phyloP scores from a whole-genome alignment of 1,140 invertebrate species.

The Euura saliciscinereae region DNA sequence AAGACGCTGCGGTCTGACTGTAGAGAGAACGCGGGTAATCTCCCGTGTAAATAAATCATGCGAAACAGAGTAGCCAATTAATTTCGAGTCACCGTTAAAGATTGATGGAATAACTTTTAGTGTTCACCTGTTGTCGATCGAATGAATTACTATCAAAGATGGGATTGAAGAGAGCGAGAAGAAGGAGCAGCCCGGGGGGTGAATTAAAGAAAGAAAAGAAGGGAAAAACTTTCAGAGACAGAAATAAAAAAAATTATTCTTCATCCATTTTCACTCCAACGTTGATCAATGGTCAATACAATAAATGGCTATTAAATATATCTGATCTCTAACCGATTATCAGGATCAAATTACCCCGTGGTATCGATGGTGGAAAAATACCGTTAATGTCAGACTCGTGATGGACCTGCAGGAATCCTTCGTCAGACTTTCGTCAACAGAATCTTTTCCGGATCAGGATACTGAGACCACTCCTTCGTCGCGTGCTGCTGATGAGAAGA shows the following conservation, averaged over 20 bases:
- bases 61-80: background rate
- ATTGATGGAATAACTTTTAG: conserved; percentile 5
- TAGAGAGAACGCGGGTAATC: no score
- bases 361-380: conserved; percentile 58
- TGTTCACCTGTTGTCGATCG: background rate
- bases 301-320: no score
- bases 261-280: no score
- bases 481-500: background rate
- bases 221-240: no score
- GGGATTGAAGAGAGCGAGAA: background rate
- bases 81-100: background rate
- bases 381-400: conserved; percentile 53
- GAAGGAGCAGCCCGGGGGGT: background rate
- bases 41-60: background rate
- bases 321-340: background rate
- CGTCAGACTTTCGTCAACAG: conserved; percentile 30
- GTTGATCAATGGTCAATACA: no score
- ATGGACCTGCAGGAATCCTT: conserved; percentile 38
- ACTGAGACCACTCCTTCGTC: conserved; percentile 27
- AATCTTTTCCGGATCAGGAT: conserved; percentile 34
- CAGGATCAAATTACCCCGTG: conserved; percentile 56
- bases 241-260: no score
- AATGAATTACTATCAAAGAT: background rate
- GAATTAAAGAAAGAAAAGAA: background rate
- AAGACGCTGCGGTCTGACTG: no score